These are phyloP conservation scores for Machaerirhynchus nigripectus DNA, from an alignment of 2,113 vertebrate species.

Conservation along the genomic window DNA sequence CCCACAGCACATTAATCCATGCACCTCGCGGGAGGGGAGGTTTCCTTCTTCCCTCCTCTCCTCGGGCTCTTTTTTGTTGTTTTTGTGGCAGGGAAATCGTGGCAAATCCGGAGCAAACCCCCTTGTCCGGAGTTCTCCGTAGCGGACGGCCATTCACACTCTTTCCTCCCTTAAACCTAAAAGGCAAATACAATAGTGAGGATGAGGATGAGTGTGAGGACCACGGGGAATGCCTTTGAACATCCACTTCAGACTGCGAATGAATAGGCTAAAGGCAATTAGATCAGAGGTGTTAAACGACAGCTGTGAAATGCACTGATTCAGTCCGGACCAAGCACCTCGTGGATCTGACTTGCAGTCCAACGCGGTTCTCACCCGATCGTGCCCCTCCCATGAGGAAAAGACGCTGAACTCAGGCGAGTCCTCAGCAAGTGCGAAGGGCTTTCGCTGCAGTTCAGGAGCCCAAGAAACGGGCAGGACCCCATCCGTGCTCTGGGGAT, in stretches of 20 bases:
- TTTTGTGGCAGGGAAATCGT: background rate
- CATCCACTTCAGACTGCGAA: rapidly evolving
- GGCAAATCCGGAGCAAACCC: background rate
- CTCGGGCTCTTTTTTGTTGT: background rate
- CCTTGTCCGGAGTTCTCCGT: background rate
- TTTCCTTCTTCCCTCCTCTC: background rate
- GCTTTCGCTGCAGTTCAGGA: background rate
- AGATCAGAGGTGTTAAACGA: background rate
- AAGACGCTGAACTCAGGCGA: background rate
- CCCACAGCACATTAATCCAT: background rate
- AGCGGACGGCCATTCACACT: background rate
- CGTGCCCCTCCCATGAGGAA: rapidly evolving
- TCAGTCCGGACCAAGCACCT: rapidly evolving
- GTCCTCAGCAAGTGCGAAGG: background rate
- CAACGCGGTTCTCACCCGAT: rapidly evolving
- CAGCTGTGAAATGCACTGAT: background rate
- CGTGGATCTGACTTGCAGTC: rapidly evolving
- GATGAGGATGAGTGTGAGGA: background rate
- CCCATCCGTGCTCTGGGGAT: background rate
- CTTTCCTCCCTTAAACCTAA: background rate
- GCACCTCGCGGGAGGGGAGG: rapidly evolving
- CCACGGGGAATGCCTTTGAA: background rate
- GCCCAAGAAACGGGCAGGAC: background rate
- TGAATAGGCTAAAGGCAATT: background rate
- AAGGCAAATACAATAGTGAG: background rate